phyloP scores from a whole-genome alignment of 1,140 invertebrate genomes.

The Lepeophtheirus salmonis region DNA sequence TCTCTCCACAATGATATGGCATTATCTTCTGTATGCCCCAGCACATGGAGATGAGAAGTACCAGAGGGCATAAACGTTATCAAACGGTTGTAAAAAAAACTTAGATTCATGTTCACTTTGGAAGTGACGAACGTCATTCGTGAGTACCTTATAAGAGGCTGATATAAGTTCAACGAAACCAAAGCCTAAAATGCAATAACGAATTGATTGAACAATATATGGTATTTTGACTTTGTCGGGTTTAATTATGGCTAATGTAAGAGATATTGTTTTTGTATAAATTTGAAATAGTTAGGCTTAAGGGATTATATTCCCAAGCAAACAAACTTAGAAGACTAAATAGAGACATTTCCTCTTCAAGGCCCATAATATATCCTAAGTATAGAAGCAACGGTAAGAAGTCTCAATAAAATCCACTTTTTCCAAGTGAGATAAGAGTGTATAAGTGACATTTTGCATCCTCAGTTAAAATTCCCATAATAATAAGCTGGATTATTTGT shows the following conservation, averaged over 20 bases:
- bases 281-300: background rate
- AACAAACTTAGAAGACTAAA: conserved; percentile 18
- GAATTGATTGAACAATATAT: background rate
- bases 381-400: conserved; percentile 18
- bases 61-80: conserved; percentile 51
- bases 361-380: conserved; percentile 22
- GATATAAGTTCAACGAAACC: background rate
- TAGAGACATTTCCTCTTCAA: conserved; percentile 23
- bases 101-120: conserved; percentile 61
- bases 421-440: background rate
- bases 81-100: conserved; percentile 66
- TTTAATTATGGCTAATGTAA: conserved; percentile 13
- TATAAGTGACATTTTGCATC: background rate
- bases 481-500: too few species aligned
- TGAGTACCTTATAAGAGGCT: background rate
- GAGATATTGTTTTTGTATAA: background rate
- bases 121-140: conserved; percentile 43
- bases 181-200: background rate
- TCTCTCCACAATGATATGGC: conserved; percentile 56
- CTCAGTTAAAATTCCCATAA: conserved; percentile 10
- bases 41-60: conserved; percentile 34
- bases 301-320: background rate
- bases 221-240: background rate
- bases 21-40: conserved; percentile 35
- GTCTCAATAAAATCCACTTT: conserved; percentile 8